A percentile compares a stretch with the other conserved stretches of the same genome.
These are phyloP conservation scores for Brevimyrus niger DNA, from an alignment of 2,113 vertebrate species.

Conservation along the genomic window DNA sequence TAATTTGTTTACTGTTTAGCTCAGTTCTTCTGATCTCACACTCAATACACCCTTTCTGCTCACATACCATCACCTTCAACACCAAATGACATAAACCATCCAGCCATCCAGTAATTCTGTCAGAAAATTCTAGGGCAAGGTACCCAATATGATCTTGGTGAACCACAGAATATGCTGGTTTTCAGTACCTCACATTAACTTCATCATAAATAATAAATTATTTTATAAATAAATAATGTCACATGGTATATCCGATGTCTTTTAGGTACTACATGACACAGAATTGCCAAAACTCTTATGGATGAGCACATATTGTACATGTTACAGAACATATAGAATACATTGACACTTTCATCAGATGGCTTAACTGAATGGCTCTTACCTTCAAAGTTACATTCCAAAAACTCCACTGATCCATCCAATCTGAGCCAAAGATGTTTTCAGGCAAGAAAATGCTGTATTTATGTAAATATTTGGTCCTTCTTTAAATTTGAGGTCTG, in stretches of 20 bases:
- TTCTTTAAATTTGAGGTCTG: no score
- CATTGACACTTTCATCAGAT: background rate
- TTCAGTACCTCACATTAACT: background rate
- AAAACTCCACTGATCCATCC: no score
- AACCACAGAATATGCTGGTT: background rate
- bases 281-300: background rate
- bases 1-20: background rate
- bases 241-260: background rate
- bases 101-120: background rate
- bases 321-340: background rate
- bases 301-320: background rate
- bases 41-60: background rate
- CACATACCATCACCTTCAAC: background rate
- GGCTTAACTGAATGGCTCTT: background rate
- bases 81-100: background rate
- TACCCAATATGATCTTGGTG: background rate
- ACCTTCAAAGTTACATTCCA: no score
- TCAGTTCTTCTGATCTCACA: background rate
- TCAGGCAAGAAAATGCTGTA: no score
- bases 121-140: background rate
- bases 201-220: background rate
- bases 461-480: no score
- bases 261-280: background rate
- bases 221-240: background rate
- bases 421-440: no score